These are phyloP conservation scores for Amblyjoppa proteus DNA, from an alignment of 2,888 invertebrate genomes.

Conservation along the genomic window DNA sequence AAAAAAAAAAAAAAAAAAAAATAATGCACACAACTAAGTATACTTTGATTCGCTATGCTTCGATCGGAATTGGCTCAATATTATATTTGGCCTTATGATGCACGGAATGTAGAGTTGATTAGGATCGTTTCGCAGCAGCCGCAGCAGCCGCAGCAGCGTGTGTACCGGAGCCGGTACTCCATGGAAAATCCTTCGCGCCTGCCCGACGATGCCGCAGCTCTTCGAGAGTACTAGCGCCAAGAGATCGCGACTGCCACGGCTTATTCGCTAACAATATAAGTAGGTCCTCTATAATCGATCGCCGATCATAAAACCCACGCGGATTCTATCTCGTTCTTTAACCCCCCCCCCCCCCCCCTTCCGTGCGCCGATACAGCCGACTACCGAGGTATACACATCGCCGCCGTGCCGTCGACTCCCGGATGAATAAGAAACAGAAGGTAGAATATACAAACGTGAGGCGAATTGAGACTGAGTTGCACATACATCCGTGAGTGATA, in stretches of 20 bases:
- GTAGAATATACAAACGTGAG: constrained; percentile 53
- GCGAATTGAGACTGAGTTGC: constrained; percentile 46
- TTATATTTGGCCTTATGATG: constrained; percentile 52
- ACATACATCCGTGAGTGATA: constrained; percentile 48
- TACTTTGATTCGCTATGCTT: not conserved
- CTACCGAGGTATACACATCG: constrained; percentile 40
- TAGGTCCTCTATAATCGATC: constrained; percentile 68
- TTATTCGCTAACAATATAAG: constrained; percentile 66
- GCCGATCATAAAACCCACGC: constrained; percentile 67
- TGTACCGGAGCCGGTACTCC: not conserved
- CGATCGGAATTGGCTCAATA: constrained; percentile 28
- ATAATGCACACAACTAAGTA: not conserved
- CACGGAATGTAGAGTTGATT: constrained; percentile 53
- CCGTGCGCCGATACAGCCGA: not conserved
- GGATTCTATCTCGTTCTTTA: constrained; percentile 42
- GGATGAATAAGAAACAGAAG: constrained; percentile 62
- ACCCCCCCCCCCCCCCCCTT: too few species aligned
- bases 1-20: too few species aligned
- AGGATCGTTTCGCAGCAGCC: constrained; percentile 37
- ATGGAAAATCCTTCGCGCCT: constrained; percentile 50
- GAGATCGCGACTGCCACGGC: constrained; percentile 41
- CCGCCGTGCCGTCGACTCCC: constrained; percentile 58
- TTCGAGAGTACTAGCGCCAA: constrained; percentile 13
- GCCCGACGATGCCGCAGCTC: constrained; percentile 40
- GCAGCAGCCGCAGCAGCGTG: constrained; percentile 3